Evolutionary conservation across 2,113 vertebrate species (phyloP).

Genomic region (Rhagologus leucostigma): DNA sequence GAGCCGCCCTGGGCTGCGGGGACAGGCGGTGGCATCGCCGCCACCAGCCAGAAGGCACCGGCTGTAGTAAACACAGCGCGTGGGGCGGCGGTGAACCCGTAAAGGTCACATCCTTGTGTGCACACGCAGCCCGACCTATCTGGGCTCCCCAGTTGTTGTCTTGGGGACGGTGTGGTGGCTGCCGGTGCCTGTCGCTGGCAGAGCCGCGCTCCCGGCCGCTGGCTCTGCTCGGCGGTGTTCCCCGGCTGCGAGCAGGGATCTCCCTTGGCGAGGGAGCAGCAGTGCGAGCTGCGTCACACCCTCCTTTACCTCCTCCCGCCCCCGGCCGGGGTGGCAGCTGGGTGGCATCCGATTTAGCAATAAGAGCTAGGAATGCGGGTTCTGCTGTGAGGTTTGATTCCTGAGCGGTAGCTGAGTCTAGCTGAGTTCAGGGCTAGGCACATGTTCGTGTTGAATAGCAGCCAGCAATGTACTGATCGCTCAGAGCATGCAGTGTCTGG

Average conservation of each 20-base stretch:
- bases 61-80: background rate
- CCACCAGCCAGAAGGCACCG: background rate
- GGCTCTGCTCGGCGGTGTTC: background rate
- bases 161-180: background rate
- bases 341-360: background rate
- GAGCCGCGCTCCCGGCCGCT: background rate
- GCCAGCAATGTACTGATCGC: fast-evolving
- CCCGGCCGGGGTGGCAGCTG: background rate
- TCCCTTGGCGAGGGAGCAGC: background rate
- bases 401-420: background rate
- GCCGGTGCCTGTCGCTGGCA: background rate
- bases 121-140: background rate
- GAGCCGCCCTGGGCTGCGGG: background rate
- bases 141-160: background rate
- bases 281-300: background rate
- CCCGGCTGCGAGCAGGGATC: background rate
- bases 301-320: background rate
- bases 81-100: background rate
- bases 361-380: background rate
- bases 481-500: background rate
- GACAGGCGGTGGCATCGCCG: background rate
- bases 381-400: background rate
- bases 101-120: background rate
- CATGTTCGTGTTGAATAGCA: fast-evolving
- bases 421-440: background rate